Conservation (phyloP, 2,113 vertebrate species). For the Meriones unguiculatus region DNA sequence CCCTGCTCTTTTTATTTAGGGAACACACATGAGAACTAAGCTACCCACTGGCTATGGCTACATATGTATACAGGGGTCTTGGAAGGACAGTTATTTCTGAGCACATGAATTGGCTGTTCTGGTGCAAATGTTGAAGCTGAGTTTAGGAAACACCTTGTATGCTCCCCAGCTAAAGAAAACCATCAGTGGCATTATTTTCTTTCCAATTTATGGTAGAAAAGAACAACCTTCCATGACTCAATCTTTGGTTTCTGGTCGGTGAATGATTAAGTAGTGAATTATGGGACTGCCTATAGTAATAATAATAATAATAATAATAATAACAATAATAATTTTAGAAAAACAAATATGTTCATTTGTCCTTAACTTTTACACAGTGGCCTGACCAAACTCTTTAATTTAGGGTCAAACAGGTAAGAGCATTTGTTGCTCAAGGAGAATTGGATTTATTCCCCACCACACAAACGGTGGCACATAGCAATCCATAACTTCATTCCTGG, state of each 20-base stretch:
- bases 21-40: too few relatives aligned
- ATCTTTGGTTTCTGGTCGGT: background rate
- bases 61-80: too few relatives aligned
- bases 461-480: too few relatives aligned
- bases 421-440: background rate
- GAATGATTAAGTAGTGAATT: background rate
- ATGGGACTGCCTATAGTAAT: background rate
- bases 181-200: background rate
- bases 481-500: too few relatives aligned
- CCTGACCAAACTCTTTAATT: background rate
- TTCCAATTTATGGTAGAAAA: background rate
- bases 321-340: background rate
- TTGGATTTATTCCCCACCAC: too few relatives aligned
- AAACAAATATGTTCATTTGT: background rate
- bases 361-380: background rate
- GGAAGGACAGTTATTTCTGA: background rate
- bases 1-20: too few relatives aligned
- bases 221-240: background rate
- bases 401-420: background rate
- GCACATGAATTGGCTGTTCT: background rate
- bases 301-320: too few relatives aligned
- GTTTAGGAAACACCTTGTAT: background rate
- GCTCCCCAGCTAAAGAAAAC: background rate
- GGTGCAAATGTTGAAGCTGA: background rate
- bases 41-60: too few relatives aligned